Evolutionary conservation across 2,888 invertebrate species (phyloP).

Genomic region (Limenitis camilla): DNA sequence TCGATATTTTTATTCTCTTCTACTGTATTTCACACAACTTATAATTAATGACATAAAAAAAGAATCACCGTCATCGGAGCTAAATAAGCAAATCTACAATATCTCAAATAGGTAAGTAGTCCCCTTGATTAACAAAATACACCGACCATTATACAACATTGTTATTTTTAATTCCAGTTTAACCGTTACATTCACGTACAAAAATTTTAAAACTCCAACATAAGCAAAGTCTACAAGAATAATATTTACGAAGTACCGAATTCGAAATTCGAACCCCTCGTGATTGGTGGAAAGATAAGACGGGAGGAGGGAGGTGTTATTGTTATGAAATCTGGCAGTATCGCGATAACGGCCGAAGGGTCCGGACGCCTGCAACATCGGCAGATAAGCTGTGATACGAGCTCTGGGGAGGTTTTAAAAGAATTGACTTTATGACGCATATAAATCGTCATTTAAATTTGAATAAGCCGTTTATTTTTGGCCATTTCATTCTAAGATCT

Average conservation of each 20-base stretch:
- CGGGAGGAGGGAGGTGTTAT: conserved; percentile 42
- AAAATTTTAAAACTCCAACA: not conserved
- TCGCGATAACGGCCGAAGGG: conserved; percentile 60
- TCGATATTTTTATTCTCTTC: too few species aligned
- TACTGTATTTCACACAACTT: too few species aligned
- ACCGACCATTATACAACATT: too few species aligned
- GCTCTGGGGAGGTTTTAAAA: conserved; percentile 36
- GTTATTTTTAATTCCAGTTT: too few species aligned
- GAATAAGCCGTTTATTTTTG: conserved; percentile 16
- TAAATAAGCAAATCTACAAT: too few species aligned
- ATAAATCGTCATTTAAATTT: conserved; percentile 17
- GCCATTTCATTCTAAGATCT: too few species aligned
- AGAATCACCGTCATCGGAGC: too few species aligned
- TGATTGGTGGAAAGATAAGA: conserved; percentile 60
- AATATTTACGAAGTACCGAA: conserved; percentile 23
- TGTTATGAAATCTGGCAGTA: conserved; percentile 65
- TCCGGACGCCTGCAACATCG: conserved; percentile 53
- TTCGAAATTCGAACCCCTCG: conserved; percentile 40
- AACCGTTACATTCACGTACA: conserved; percentile 12
- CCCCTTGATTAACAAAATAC: too few species aligned
- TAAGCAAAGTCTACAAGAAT: conserved; percentile 17
- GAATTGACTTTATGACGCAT: conserved; percentile 50
- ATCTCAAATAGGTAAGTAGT: too few species aligned
- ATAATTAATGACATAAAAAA: too few species aligned
- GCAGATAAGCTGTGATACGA: conserved; percentile 60